phyloP scores from a whole-genome alignment of 2,113 vertebrate species.

The Bujurquina vittata region DNA sequence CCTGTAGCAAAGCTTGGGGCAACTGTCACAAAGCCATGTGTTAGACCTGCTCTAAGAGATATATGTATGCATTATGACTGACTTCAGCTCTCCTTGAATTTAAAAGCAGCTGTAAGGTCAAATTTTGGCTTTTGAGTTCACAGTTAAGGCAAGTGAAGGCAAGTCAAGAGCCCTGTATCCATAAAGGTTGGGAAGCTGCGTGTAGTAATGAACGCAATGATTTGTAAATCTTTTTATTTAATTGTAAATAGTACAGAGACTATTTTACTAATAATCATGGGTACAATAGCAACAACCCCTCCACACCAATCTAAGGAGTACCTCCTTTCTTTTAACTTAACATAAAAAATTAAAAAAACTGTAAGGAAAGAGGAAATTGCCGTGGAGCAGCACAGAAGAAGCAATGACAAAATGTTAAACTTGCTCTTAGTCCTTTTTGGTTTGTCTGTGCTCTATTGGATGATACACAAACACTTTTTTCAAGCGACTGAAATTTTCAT shows the following conservation, averaged over 20 bases:
- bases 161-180: background rate
- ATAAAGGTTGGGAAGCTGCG: background rate
- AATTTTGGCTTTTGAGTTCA: slow-evolving; percentile 3
- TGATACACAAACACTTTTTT: slow-evolving; percentile 18
- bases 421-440: slow-evolving; percentile 10
- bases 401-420: background rate
- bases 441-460: background rate
- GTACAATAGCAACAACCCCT: background rate
- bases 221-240: accelerated
- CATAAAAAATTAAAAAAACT: background rate
- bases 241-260: background rate
- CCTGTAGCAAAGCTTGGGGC: slow-evolving; percentile 32
- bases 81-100: background rate
- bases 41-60: slow-evolving; percentile 6
- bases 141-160: slow-evolving; percentile 27
- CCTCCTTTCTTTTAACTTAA: background rate
- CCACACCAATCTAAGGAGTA: background rate
- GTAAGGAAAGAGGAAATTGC: background rate
- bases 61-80: slow-evolving; percentile 14
- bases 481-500: slow-evolving; percentile 26
- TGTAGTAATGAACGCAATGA: background rate
- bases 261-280: background rate
- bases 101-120: slow-evolving; percentile 1
- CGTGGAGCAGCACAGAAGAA: background rate
- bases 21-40: slow-evolving; percentile 25